A percentile compares a stretch with the other conserved stretches of the same genome.
Evolutionary conservation across 30 jellyfish, hydroid and myxozoan genomes (phyloP).

Genomic region (Clytia hemisphaerica): DNA sequence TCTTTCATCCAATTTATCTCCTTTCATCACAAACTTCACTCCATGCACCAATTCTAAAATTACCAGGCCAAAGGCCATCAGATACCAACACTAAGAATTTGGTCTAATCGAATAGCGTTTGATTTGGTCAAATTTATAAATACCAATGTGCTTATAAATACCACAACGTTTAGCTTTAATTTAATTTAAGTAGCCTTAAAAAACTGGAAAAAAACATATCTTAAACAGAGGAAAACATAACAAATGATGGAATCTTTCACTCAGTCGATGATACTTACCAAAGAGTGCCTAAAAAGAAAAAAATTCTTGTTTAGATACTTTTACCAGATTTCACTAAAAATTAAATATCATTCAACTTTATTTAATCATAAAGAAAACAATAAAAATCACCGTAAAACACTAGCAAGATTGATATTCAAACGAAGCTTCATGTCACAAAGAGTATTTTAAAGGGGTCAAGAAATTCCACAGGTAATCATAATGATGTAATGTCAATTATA

Average conservation of each 20-base stretch:
- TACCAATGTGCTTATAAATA: too few species aligned
- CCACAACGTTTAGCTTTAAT: too few species aligned
- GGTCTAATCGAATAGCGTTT: background rate
- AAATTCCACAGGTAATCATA: background rate
- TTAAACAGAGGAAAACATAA: background rate
- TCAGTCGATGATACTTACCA: conserved; percentile 40
- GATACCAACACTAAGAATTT: background rate
- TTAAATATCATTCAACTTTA: background rate
- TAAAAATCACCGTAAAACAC: background rate
- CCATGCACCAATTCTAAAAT: conserved; percentile 72
- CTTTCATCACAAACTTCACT: conserved; percentile 50
- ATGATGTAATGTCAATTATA: background rate
- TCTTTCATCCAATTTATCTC: conserved; percentile 56
- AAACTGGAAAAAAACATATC: background rate
- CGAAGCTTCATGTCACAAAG: background rate
- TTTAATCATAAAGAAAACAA: background rate
- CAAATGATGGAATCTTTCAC: background rate
- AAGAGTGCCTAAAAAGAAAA: conserved; percentile 43
- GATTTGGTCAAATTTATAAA: background rate
- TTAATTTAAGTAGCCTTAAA: too few species aligned
- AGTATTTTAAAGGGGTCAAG: background rate
- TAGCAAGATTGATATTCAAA: background rate
- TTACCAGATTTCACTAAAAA: background rate
- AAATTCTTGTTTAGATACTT: background rate
- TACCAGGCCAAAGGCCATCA: background rate